Conservation (phyloP, 2,888 invertebrate genomes). For the Euplexia lucipara region DNA sequence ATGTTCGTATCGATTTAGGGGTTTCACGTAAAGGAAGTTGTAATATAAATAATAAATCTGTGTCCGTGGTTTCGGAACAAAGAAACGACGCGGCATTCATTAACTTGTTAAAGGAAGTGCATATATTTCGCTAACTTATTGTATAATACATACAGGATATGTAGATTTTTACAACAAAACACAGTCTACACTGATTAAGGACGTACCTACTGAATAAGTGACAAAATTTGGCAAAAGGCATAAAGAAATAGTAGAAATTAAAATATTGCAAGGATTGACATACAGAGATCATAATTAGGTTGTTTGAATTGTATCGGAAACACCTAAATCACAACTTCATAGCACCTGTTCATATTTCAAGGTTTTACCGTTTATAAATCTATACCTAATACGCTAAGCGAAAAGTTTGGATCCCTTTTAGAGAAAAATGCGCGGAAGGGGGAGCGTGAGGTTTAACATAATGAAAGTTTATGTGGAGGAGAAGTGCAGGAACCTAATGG, state of each 20-base stretch:
- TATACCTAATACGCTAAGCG: too few species aligned
- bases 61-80: constrained; percentile 59
- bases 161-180: neutral
- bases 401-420: too few species aligned
- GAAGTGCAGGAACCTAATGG: too few species aligned
- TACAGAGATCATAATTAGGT: neutral
- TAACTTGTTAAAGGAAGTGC: constrained; percentile 31
- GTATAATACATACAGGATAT: neutral
- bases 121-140: constrained; percentile 10
- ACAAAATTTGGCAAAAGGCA: neutral
- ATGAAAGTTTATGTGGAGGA: too few species aligned
- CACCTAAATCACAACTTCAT: neutral
- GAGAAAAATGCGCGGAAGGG: too few species aligned
- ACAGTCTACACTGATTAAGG: neutral
- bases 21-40: constrained; percentile 84
- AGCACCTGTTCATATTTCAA: neutral
- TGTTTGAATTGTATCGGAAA: neutral
- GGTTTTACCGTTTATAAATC: neutral
- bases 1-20: constrained; percentile 86
- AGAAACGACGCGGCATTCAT: constrained; percentile 38
- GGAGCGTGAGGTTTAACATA: too few species aligned
- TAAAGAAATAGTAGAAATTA: neutral
- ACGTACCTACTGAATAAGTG: neutral
- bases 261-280: neutral
- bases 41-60: constrained; percentile 82